A percentile compares a stretch with the other conserved stretches of the same genome.
Conservation (phyloP, 1,140 invertebrate species). For the Popillia japonica region DNA sequence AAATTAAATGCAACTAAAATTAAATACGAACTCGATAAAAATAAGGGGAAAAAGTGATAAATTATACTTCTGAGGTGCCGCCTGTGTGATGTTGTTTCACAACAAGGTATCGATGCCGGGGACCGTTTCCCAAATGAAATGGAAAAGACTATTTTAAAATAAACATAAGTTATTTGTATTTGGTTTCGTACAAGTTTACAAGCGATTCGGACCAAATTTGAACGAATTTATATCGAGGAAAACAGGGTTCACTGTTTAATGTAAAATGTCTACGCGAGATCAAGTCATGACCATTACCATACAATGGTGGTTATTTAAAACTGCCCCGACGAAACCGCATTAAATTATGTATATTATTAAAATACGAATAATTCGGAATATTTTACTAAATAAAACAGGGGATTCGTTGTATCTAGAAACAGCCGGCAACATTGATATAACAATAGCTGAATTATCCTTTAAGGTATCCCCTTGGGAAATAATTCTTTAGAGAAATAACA, state of each 20-base stretch:
- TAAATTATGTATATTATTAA: slow-evolving; percentile 49
- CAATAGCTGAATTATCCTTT: not conserved
- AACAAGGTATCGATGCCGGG: not conserved
- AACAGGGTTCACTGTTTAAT: slow-evolving; percentile 19
- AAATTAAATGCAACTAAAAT: too few relatives aligned
- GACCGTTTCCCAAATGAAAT: too few relatives aligned
- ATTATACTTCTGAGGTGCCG: not conserved
- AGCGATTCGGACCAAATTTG: slow-evolving; percentile 35
- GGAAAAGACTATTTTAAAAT: slow-evolving; percentile 5
- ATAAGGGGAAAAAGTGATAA: slow-evolving; percentile 29
- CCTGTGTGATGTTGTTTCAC: slow-evolving; percentile 30
- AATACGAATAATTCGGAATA: slow-evolving; percentile 50
- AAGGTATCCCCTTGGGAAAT: too few relatives aligned
- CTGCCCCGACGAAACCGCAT: slow-evolving; percentile 44
- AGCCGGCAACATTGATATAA: slow-evolving; percentile 34
- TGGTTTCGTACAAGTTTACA: slow-evolving; percentile 35
- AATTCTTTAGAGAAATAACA: too few relatives aligned
- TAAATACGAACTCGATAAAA: too few relatives aligned
- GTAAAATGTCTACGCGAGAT: slow-evolving; percentile 22
- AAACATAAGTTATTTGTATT: slow-evolving; percentile 37
- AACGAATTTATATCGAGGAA: slow-evolving; percentile 21
- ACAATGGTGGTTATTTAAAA: slow-evolving; percentile 47
- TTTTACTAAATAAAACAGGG: slow-evolving; percentile 48
- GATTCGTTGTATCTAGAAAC: slow-evolving; percentile 26
- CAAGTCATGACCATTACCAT: slow-evolving; percentile 45